Evolutionary conservation across 2,888 invertebrate species (phyloP).

Genomic region (Caenorhabditis angaria): DNA sequence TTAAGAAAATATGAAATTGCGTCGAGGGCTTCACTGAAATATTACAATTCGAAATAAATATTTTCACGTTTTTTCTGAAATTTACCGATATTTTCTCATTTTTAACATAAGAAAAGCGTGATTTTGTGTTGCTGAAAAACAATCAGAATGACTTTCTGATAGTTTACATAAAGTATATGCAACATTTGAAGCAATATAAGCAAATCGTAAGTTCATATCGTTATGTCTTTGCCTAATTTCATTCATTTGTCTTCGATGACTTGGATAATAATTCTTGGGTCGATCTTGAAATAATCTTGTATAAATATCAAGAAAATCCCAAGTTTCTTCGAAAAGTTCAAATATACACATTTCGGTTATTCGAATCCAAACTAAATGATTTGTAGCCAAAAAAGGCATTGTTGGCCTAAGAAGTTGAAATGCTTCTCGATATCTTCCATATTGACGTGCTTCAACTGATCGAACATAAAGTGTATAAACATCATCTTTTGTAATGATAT

Average conservation of each 20-base stretch:
- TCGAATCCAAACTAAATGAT: constrained; percentile 32
- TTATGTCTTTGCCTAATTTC: constrained; percentile 11
- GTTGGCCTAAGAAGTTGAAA: constrained; percentile 21
- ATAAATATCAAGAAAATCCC: constrained; percentile 33
- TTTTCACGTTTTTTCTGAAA: too few species aligned
- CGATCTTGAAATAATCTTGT: constrained; percentile 11
- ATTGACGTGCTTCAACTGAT: constrained; percentile 23
- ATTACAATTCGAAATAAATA: neutral
- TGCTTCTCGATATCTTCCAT: constrained; percentile 34
- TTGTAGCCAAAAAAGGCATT: constrained; percentile 26
- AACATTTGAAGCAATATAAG: constrained; percentile 24
- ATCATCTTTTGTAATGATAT: too few species aligned
- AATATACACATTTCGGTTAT: constrained; percentile 30
- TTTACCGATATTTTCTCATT: constrained; percentile 27
- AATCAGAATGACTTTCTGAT: constrained; percentile 9
- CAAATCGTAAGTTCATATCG: constrained; percentile 21
- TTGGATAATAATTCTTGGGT: neutral
- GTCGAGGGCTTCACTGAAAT: constrained; percentile 2
- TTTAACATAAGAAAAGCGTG: constrained; percentile 23
- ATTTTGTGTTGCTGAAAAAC: constrained; percentile 18
- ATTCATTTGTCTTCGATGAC: constrained; percentile 7
- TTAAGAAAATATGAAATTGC: neutral
- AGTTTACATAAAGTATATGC: constrained; percentile 24
- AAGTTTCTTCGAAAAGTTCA: constrained; percentile 33
- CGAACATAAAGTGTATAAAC: constrained; percentile 21